Percentiles rank a stretch among this genome's conserved stretches.
Evolutionary conservation across 2,797 vertebrate species (phyloP).

Genomic region (Notamacropus eugenii): DNA sequence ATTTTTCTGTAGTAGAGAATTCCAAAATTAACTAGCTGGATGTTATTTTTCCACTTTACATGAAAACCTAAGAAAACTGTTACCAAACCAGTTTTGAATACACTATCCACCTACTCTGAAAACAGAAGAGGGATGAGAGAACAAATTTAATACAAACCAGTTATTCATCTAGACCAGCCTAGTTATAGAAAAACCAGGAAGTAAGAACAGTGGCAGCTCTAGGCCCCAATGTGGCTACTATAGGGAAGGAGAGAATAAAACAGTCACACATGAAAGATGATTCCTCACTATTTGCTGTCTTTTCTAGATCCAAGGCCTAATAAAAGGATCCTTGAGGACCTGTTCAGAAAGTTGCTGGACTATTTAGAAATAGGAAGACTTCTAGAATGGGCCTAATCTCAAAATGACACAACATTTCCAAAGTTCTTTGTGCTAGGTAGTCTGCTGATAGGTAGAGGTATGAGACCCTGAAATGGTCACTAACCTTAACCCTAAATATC

Average conservation of each 20-base stretch:
- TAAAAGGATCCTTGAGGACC: neutral
- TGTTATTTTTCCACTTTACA: neutral
- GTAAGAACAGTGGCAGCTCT: neutral
- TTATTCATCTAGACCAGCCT: neutral
- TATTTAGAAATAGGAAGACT: neutral
- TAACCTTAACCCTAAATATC: neutral
- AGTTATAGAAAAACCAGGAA: neutral
- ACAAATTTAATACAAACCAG: neutral
- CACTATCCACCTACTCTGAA: neutral
- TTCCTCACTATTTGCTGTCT: neutral
- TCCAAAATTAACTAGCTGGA: neutral
- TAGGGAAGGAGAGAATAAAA: neutral
- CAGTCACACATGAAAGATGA: neutral
- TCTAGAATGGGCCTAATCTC: neutral
- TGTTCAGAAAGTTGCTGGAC: neutral
- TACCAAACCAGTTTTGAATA: neutral
- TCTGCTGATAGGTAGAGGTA: neutral
- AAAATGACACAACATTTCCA: neutral
- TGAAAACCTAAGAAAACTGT: neutral
- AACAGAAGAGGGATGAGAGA: neutral
- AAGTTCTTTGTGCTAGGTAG: neutral
- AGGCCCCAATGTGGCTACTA: neutral
- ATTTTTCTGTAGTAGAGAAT: neutral
- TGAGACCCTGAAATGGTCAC: neutral
- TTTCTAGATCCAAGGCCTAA: neutral